phyloP scores from a whole-genome alignment of 2,113 vertebrate species.

The Prionailurus bengalensis region DNA sequence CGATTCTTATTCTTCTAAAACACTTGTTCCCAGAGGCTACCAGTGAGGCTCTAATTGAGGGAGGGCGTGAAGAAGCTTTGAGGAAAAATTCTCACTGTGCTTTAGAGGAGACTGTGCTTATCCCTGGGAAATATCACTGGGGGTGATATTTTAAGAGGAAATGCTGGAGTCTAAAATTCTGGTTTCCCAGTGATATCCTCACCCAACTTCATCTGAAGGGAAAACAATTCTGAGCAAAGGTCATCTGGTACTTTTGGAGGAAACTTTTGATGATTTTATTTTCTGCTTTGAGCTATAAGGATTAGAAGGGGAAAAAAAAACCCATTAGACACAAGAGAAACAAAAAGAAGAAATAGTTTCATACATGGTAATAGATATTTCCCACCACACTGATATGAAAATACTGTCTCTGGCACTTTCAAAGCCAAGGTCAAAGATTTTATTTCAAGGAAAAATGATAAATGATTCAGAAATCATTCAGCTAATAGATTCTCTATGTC shows the following conservation, averaged over 20 bases:
- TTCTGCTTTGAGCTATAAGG: background rate
- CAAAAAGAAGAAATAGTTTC: background rate
- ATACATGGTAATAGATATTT: background rate
- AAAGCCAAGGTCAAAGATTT: background rate
- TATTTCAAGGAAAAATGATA: slow-evolving; percentile 29
- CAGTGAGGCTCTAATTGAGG: background rate
- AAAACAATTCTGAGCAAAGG: background rate
- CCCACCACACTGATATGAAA: background rate
- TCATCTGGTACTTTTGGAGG: background rate
- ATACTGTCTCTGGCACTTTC: background rate
- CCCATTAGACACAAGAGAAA: background rate
- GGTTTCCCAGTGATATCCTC: background rate
- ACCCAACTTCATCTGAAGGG: background rate
- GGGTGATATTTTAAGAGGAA: background rate
- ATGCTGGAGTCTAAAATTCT: background rate
- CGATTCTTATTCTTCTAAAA: background rate
- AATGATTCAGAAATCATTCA: background rate
- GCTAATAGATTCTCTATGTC: background rate
- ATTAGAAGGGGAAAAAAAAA: background rate
- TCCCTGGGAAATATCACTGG: background rate
- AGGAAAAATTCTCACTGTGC: background rate
- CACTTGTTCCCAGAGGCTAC: background rate
- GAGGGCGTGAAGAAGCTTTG: background rate
- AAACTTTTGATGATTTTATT: background rate
- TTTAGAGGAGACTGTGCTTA: background rate